Percentiles rank a stretch among this genome's conserved stretches.
These are phyloP conservation scores for Portevinia maculata DNA, from an alignment of 2,888 invertebrate species.

Conservation along the genomic window DNA sequence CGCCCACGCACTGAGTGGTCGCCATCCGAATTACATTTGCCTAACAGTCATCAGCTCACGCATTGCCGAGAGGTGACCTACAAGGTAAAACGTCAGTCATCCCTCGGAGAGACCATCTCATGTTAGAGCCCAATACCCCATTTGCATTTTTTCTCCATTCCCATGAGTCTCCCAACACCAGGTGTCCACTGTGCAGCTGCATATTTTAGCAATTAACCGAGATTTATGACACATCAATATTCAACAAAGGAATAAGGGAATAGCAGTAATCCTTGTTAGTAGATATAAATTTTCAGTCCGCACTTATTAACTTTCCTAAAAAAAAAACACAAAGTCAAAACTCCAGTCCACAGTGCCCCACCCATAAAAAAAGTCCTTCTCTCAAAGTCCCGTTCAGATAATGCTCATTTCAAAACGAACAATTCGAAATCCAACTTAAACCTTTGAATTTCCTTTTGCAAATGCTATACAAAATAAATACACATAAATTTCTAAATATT, in stretches of 20 bases:
- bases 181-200: slow-evolving; percentile 45
- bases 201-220: slow-evolving; percentile 68
- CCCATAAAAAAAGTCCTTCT: slow-evolving; percentile 25
- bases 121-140: no score
- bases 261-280: slow-evolving; percentile 6
- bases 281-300: slow-evolving; percentile 19
- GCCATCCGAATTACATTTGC: no score
- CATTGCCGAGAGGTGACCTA: no score
- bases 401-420: slow-evolving; percentile 30
- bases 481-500: slow-evolving; percentile 63
- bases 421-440: slow-evolving; percentile 59
- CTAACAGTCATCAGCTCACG: no score
- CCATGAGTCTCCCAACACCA: background rate
- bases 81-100: no score
- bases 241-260: slow-evolving; percentile 28
- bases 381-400: slow-evolving; percentile 58
- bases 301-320: slow-evolving; percentile 31
- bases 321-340: slow-evolving; percentile 2
- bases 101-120: no score
- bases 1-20: no score
- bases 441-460: slow-evolving; percentile 40
- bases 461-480: slow-evolving; percentile 57
- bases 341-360: background rate
- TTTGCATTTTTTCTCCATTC: no score
- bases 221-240: slow-evolving; percentile 63